Evolutionary conservation across 2,797 vertebrate species (phyloP).

Genomic region (Lutjanus campechanus): DNA sequence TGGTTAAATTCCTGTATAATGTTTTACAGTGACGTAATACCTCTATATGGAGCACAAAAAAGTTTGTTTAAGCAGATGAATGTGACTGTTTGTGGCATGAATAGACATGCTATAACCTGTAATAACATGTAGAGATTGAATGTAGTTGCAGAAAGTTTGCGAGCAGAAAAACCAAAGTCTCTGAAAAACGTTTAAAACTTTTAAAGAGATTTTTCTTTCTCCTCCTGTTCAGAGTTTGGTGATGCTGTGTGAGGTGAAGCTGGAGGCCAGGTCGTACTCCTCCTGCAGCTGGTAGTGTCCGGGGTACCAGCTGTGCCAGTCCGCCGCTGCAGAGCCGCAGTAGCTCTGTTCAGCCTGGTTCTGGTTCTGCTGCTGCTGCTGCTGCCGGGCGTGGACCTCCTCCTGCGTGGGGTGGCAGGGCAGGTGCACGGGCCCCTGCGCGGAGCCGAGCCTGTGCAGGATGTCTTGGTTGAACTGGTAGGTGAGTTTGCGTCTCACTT

Average conservation of each 20-base stretch:
- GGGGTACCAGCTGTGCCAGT: conserved; percentile 88
- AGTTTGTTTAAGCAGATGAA: background rate
- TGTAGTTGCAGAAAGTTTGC: background rate
- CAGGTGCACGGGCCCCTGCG: conserved; percentile 68
- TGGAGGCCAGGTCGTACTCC: conserved; percentile 83
- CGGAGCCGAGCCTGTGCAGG: conserved; percentile 90
- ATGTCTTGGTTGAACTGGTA: conserved; percentile 96
- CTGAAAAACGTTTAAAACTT: background rate
- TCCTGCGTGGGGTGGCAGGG: conserved; percentile 71
- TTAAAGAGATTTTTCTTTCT: background rate
- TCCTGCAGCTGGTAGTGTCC: conserved; percentile 85
- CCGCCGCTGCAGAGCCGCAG: conserved; percentile 74
- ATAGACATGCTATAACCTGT: background rate
- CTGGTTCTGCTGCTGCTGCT: conserved; percentile 66
- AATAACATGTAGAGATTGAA: background rate
- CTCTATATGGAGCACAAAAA: background rate
- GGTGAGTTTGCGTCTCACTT: conserved; percentile 96
- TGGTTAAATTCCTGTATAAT: no score
- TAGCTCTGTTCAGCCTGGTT: conserved; percentile 77
- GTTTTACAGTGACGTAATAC: background rate
- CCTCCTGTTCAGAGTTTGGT: conserved; percentile 67
- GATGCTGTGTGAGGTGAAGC: conserved; percentile 73
- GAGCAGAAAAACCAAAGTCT: background rate
- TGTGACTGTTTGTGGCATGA: background rate
- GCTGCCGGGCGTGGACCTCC: conserved; percentile 65